Evolutionary conservation across 2,113 vertebrate species (phyloP).

Genomic region (Chionomys nivalis): DNA sequence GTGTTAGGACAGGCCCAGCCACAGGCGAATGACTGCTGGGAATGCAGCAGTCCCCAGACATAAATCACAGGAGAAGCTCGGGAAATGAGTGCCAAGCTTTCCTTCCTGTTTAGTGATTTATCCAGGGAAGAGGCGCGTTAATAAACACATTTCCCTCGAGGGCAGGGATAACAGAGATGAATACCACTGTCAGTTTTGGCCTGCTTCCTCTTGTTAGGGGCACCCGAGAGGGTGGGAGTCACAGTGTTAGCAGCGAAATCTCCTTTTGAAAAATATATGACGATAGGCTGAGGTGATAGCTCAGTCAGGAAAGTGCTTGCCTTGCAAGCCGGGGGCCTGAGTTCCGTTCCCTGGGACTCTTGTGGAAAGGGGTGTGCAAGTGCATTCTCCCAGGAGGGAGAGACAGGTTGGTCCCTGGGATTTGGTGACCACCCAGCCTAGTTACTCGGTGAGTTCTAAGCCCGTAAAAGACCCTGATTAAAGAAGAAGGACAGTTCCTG

Average conservation of each 20-base stretch:
- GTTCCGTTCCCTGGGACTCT: not conserved
- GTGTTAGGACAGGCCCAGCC: slow-evolving; percentile 70
- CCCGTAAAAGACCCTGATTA: too few species aligned
- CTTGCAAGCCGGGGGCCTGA: not conserved
- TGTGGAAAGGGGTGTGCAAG: too few species aligned
- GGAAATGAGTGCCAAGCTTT: slow-evolving; percentile 91
- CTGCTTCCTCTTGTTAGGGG: slow-evolving; percentile 86
- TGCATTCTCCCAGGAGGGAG: too few species aligned
- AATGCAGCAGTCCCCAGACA: slow-evolving; percentile 76
- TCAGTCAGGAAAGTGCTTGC: not conserved
- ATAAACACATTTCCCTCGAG: slow-evolving; percentile 93
- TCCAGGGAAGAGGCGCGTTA: slow-evolving; percentile 93
- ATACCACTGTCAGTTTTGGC: slow-evolving; percentile 89
- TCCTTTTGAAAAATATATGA: not conserved
- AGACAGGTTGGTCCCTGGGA: not conserved
- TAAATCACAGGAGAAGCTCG: slow-evolving; percentile 89
- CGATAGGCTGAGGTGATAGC: not conserved
- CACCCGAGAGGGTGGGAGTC: slow-evolving; percentile 82
- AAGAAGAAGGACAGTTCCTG: not conserved
- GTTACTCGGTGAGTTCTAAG: not conserved
- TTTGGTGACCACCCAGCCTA: not conserved
- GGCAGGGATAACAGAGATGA: slow-evolving; percentile 90
- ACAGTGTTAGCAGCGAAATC: slow-evolving; percentile 79
- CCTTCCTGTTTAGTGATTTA: slow-evolving; percentile 94
- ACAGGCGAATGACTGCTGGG: slow-evolving; percentile 82